Conservation (phyloP, 2,888 invertebrate genomes). For the Acrobasis consociella region DNA sequence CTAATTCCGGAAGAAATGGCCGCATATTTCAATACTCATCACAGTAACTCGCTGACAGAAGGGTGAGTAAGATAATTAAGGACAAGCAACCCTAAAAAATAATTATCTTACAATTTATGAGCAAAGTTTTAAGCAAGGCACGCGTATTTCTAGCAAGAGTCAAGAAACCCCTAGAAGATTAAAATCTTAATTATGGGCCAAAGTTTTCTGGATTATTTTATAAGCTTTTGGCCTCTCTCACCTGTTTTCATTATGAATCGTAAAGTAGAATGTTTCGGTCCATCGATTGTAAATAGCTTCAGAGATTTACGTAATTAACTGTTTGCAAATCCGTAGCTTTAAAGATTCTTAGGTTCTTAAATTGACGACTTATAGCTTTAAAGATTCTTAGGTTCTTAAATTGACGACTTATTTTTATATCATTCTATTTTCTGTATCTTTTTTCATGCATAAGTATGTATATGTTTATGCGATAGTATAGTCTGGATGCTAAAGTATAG, state of each 20-base stretch:
- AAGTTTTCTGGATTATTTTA: slow-evolving; percentile 70
- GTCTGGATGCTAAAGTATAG: too few species aligned
- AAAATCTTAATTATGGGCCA: slow-evolving; percentile 73
- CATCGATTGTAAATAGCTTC: slow-evolving; percentile 30
- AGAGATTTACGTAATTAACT: slow-evolving; percentile 24
- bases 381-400: too few species aligned
- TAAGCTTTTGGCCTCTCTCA: slow-evolving; percentile 55
- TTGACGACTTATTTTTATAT: not conserved
- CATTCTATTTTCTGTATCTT: too few species aligned
- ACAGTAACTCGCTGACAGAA: slow-evolving; percentile 19
- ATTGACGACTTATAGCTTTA: not conserved
- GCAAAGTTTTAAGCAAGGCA: slow-evolving; percentile 58
- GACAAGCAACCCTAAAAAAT: slow-evolving; percentile 50
- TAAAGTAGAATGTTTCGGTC: slow-evolving; percentile 42
- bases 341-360: too few species aligned
- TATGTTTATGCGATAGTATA: too few species aligned
- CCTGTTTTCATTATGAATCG: slow-evolving; percentile 46
- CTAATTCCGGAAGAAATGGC: not conserved
- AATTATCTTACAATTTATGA: slow-evolving; percentile 69
- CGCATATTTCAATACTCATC: slow-evolving; percentile 8
- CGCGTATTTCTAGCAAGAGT: slow-evolving; percentile 58
- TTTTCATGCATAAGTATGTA: too few species aligned
- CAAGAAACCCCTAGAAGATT: slow-evolving; percentile 59
- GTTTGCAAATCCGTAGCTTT: slow-evolving; percentile 16
- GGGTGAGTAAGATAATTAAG: slow-evolving; percentile 33